A percentile compares a stretch with the other conserved stretches of the same genome.
Conservation (phyloP, 2,797 vertebrate genomes). For the Eospalax fontanierii region DNA sequence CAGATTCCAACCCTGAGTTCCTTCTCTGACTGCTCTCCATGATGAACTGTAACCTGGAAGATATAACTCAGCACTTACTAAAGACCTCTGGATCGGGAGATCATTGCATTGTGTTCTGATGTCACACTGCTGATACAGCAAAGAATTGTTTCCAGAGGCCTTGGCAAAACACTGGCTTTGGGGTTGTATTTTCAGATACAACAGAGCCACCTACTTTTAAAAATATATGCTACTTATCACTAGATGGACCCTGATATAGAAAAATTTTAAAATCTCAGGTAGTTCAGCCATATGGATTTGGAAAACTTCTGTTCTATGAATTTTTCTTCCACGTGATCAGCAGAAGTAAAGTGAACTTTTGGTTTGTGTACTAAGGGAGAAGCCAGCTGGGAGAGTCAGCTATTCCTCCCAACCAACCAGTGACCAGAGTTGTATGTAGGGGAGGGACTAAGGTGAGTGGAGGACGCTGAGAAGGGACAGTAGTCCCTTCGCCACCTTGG, state of each 20-base stretch:
- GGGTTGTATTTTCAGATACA: not conserved
- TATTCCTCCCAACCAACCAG: no score
- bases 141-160: not conserved
- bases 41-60: not conserved
- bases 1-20: no score
- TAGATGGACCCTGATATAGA: not conserved
- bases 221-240: not conserved
- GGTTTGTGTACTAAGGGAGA: no score
- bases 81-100: not conserved
- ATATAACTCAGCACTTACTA: not conserved
- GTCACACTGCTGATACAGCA: not conserved
- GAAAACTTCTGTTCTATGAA: slow-evolving; percentile 19
- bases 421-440: no score
- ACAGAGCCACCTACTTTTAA: not conserved
- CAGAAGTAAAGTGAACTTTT: no score
- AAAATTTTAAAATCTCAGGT: not conserved
- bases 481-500: no score
- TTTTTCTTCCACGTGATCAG: no score
- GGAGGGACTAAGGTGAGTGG: no score
- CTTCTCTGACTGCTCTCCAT: no score
- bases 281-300: not conserved
- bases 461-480: no score
- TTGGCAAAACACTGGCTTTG: not conserved
- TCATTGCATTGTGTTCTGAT: not conserved
- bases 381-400: no score